Conservation (phyloP, 1,140 invertebrate genomes). For the Drosophila guanche region DNA sequence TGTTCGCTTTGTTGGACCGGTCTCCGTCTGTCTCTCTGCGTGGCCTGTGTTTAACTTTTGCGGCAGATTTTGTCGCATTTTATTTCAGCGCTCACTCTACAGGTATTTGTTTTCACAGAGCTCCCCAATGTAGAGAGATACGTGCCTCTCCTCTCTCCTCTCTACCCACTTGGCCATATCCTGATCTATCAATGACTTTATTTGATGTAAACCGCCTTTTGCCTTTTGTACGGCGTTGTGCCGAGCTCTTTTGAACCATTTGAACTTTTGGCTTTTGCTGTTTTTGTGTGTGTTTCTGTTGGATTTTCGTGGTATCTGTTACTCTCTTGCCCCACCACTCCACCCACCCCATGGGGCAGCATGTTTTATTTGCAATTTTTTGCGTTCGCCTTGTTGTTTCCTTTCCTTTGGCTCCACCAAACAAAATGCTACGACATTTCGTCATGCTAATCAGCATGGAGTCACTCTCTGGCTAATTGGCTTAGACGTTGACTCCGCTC, state of each 20-base stretch:
- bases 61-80: conserved; percentile 77
- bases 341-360: conserved; percentile 56
- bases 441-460: conserved; percentile 77
- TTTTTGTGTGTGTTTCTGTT: conserved; percentile 9
- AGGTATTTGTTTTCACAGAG: conserved; percentile 66
- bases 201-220: conserved; percentile 72
- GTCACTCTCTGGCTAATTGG: conserved; percentile 66
- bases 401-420: conserved; percentile 16
- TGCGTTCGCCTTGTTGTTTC: conserved; percentile 1
- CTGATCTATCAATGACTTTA: conserved; percentile 57
- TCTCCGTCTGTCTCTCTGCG: conserved; percentile 22
- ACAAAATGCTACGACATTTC: conserved; percentile 73
- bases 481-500: conserved; percentile 39
- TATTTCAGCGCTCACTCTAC: conserved; percentile 14
- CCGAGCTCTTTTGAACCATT: conserved; percentile 45
- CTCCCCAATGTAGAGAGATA: neutral
- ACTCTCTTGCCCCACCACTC: conserved; percentile 24
- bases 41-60: conserved; percentile 51
- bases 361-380: conserved; percentile 49
- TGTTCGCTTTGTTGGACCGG: conserved; percentile 18
- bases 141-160: neutral
- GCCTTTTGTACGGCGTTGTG: conserved; percentile 13
- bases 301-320: neutral
- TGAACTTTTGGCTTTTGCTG: conserved; percentile 74
- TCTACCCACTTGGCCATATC: conserved; percentile 20